Percentiles rank a stretch among this genome's conserved stretches.
phyloP scores from a whole-genome alignment of 2,888 invertebrate species.

The Vandiemenella viatica region DNA sequence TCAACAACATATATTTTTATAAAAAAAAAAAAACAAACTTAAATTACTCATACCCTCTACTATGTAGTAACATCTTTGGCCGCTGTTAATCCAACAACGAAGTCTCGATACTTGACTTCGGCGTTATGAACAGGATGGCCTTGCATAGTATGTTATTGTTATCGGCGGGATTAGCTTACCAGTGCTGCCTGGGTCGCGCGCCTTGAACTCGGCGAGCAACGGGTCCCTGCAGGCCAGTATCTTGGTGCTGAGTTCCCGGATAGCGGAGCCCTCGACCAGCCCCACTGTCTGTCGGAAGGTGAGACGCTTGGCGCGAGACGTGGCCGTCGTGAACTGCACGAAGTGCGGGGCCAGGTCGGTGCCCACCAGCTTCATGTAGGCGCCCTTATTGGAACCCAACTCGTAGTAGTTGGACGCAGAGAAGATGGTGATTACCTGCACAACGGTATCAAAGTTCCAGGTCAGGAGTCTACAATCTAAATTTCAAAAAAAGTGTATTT shows the following conservation, averaged over 20 bases:
- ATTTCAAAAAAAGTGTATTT: too few species aligned
- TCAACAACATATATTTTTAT: too few species aligned
- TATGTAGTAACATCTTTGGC: too few species aligned
- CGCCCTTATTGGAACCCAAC: slow-evolving; percentile 82
- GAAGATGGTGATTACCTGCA: slow-evolving; percentile 80
- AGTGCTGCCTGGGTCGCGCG: slow-evolving; percentile 9
- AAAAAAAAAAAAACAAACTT: too few species aligned
- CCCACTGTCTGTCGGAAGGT: slow-evolving; percentile 68
- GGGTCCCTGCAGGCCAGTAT: slow-evolving; percentile 54
- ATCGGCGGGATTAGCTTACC: slow-evolving; percentile 8
- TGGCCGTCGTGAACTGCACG: slow-evolving; percentile 72
- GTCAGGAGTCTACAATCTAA: too few species aligned
- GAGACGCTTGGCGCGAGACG: slow-evolving; percentile 52
- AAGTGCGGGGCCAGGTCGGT: slow-evolving; percentile 67
- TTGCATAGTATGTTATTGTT: too few species aligned
- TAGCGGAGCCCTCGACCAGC: slow-evolving; percentile 72
- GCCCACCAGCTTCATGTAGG: slow-evolving; percentile 70
- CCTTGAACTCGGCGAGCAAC: slow-evolving; percentile 26
- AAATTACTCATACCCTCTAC: too few species aligned
- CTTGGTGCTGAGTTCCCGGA: slow-evolving; percentile 66
- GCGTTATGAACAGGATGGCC: too few species aligned
- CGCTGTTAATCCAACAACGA: too few species aligned
- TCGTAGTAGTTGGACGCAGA: slow-evolving; percentile 97
- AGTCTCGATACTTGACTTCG: too few species aligned
- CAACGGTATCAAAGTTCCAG: too few species aligned